These are phyloP conservation scores for Corythornis vintsioides DNA, from an alignment of 2,113 vertebrate species.

Conservation along the genomic window DNA sequence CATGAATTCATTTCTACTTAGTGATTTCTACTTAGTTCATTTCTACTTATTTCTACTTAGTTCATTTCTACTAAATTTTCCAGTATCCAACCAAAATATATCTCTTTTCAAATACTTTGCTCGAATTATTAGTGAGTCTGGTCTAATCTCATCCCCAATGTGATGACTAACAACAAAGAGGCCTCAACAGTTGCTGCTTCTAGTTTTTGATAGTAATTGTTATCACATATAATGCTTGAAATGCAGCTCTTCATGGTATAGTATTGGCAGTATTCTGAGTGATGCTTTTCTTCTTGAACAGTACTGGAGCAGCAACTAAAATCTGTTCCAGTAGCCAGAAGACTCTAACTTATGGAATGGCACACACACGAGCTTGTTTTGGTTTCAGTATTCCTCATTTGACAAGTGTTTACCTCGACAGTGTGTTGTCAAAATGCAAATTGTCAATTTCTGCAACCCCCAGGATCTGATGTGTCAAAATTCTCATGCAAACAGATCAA, in stretches of 20 bases:
- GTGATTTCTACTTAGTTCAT: too few relatives aligned
- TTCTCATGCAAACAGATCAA: neutral
- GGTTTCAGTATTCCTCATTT: slow-evolving; percentile 21
- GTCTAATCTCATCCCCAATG: neutral
- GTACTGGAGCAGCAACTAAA: neutral
- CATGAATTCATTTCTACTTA: neutral
- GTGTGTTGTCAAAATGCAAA: neutral
- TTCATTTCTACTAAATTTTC: neutral
- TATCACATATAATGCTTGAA: neutral
- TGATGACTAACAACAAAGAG: neutral
- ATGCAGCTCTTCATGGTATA: neutral
- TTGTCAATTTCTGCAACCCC: neutral
- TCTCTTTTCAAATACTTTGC: neutral
- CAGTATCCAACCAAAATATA: neutral
- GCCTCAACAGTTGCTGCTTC: neutral
- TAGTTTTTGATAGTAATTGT: neutral
- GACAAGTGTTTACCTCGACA: slow-evolving; percentile 28
- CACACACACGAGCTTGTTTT: neutral
- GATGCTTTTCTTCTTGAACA: neutral
- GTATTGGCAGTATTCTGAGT: neutral
- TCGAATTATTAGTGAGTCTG: neutral
- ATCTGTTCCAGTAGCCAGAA: neutral
- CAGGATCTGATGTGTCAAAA: slow-evolving; percentile 2
- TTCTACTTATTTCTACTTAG: too few relatives aligned
- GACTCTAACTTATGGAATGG: neutral